A percentile compares a stretch with the other conserved stretches of the same genome.
These are phyloP conservation scores for Cheirogaleus major DNA, from an alignment of 2,797 vertebrate species.

Conservation along the genomic window DNA sequence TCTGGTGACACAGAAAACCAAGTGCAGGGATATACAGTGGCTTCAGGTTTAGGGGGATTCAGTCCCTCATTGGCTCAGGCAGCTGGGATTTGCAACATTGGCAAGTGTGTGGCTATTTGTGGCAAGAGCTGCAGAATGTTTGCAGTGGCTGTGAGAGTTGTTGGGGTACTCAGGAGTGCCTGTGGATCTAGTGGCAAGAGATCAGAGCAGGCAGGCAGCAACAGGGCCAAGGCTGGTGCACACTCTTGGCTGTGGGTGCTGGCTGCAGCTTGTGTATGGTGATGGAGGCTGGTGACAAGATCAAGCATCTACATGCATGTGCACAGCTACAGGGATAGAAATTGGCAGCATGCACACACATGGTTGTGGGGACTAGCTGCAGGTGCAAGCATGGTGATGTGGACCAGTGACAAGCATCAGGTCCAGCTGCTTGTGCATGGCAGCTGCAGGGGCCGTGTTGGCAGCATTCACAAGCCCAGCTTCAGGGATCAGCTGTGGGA, in stretches of 20 bases:
- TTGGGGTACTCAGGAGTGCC: neutral
- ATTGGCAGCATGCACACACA: neutral
- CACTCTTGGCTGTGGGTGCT: too few relatives aligned
- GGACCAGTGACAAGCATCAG: too few relatives aligned
- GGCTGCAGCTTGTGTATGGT: neutral
- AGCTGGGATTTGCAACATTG: neutral
- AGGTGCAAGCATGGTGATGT: neutral
- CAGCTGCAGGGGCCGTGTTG: neutral
- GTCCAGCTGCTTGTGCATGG: too few relatives aligned
- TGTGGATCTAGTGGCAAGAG: neutral
- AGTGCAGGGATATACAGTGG: neutral
- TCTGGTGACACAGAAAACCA: neutral
- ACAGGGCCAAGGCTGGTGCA: neutral
- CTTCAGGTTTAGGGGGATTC: neutral
- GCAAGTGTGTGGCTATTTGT: neutral
- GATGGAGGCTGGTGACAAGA: too few relatives aligned
- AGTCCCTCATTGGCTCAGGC: neutral
- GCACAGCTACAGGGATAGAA: too few relatives aligned
- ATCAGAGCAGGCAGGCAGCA: neutral
- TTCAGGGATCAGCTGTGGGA: neutral
- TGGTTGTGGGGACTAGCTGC: neutral
- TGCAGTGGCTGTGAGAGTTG: too few relatives aligned
- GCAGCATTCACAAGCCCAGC: neutral
- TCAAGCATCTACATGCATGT: neutral
- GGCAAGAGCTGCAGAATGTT: neutral